A percentile compares a stretch with the other conserved stretches of the same genome.
Conservation (phyloP, 2,888 invertebrate genomes). For the Tiliacea aurago region DNA sequence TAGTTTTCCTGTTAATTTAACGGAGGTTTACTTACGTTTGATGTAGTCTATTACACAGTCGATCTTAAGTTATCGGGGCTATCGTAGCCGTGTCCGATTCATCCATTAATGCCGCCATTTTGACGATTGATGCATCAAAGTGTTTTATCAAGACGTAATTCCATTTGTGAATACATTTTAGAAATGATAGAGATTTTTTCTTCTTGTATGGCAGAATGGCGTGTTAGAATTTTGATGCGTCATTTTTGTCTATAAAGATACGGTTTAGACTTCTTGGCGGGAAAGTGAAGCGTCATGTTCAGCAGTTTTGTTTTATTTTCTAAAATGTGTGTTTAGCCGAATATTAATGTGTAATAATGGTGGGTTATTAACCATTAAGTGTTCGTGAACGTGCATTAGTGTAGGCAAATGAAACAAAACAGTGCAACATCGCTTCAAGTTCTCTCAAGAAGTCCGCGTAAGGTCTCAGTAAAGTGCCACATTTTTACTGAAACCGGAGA, state of each 20-base stretch:
- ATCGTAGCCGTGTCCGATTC: conserved; percentile 41
- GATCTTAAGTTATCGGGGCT: conserved; percentile 33
- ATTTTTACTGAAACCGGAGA: too few relatives aligned
- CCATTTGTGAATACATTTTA: conserved; percentile 15
- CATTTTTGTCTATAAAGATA: conserved; percentile 26
- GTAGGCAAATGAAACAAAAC: too few relatives aligned
- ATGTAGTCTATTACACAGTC: conserved; percentile 42
- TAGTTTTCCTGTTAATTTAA: conserved; percentile 50
- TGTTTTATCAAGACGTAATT: conserved; percentile 31
- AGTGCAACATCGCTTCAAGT: too few relatives aligned
- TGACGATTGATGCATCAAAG: conserved; percentile 30
- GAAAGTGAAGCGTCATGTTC: too few relatives aligned
- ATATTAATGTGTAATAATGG: too few relatives aligned
- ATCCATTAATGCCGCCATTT: conserved; percentile 42
- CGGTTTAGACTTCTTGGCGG: too few relatives aligned
- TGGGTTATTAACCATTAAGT: too few relatives aligned
- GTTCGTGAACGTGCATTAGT: too few relatives aligned
- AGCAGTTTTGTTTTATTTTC: too few relatives aligned
- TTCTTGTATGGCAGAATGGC: conserved; percentile 5
- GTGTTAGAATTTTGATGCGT: conserved; percentile 30
- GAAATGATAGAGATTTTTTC: not conserved
- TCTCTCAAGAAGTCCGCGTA: too few relatives aligned
- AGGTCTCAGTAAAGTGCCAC: too few relatives aligned
- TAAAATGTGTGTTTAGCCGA: too few relatives aligned
- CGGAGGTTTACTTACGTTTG: conserved; percentile 50